These are phyloP conservation scores for Sturmia bella DNA, from an alignment of 2,888 invertebrate species.

Conservation along the genomic window DNA sequence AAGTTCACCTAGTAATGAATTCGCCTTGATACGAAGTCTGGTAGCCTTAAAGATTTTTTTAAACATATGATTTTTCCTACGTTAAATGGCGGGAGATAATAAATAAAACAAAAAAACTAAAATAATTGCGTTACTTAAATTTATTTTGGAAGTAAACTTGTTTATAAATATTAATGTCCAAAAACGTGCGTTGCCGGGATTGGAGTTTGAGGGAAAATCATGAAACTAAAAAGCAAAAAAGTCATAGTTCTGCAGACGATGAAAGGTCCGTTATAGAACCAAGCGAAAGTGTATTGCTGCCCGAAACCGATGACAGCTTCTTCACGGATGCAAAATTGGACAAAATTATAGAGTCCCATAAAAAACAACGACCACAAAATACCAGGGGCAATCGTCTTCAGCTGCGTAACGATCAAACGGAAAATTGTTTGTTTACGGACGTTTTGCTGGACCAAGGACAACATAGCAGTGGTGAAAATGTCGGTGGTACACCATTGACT, in stretches of 20 bases:
- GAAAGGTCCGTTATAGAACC: conserved; percentile 26
- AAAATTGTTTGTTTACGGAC: conserved; percentile 76
- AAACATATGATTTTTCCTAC: too few species aligned
- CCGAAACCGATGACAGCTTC: conserved; percentile 77
- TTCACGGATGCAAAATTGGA: conserved; percentile 75
- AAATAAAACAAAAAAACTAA: too few species aligned
- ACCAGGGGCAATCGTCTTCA: conserved; percentile 1
- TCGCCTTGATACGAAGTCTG: too few species aligned
- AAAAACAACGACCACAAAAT: background rate
- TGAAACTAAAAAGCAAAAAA: conserved; percentile 56
- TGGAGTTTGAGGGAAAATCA: conserved; percentile 7
- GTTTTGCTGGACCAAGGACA: conserved; percentile 69
- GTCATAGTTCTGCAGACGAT: background rate
- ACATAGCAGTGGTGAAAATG: conserved; percentile 35
- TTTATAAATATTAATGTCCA: conserved; percentile 32
- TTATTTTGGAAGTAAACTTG: too few species aligned
- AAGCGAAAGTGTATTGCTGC: conserved; percentile 74
- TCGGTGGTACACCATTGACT: conserved; percentile 38
- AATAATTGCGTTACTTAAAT: too few species aligned
- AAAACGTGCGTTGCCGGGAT: conserved; percentile 36
- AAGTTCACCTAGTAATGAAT: too few species aligned
- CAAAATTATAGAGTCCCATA: conserved; percentile 43
- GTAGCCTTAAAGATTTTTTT: too few species aligned
- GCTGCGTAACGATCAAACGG: conserved; percentile 61
- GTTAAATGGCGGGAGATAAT: too few species aligned